These are phyloP conservation scores for Phrynocephalus versicolor DNA, from an alignment of 2,113 vertebrate genomes.

Conservation along the genomic window DNA sequence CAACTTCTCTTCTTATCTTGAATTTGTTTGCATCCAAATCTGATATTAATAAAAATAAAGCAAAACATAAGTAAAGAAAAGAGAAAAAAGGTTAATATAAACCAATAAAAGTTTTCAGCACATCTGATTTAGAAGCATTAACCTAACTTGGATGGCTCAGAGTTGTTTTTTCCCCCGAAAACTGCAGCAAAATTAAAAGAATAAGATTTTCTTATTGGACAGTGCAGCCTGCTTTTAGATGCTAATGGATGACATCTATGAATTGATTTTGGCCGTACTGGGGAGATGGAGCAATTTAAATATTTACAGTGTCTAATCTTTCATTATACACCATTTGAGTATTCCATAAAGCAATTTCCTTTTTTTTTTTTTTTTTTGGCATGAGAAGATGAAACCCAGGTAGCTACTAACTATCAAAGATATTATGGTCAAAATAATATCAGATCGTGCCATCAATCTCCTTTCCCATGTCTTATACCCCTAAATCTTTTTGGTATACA, in stretches of 20 bases:
- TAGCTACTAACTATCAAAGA: conserved; percentile 41
- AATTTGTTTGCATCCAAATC: no score
- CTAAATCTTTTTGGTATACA: conserved; percentile 44
- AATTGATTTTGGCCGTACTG: conserved; percentile 42
- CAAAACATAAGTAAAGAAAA: no score
- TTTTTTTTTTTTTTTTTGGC: no score
- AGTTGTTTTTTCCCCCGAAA: conserved; percentile 21
- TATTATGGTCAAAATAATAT: conserved; percentile 42
- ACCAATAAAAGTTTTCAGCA: no score
- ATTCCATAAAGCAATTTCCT: conserved; percentile 50
- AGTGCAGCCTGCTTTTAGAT: conserved; percentile 26
- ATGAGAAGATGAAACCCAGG: conserved; percentile 36
- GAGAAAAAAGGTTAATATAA: no score
- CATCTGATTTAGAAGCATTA: no score
- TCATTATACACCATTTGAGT: conserved; percentile 34
- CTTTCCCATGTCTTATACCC: conserved; percentile 56
- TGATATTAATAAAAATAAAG: no score
- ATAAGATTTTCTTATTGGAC: conserved; percentile 16
- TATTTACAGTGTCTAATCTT: conserved; percentile 52
- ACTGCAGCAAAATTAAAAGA: conserved; percentile 8
- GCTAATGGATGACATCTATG: conserved; percentile 15
- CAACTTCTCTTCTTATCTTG: no score
- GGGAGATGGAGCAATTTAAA: conserved; percentile 47
- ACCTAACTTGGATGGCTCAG: neutral
- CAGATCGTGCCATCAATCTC: conserved; percentile 62